Conservation (phyloP, 2,113 vertebrate species). For the Nesogale talazaci region DNA sequence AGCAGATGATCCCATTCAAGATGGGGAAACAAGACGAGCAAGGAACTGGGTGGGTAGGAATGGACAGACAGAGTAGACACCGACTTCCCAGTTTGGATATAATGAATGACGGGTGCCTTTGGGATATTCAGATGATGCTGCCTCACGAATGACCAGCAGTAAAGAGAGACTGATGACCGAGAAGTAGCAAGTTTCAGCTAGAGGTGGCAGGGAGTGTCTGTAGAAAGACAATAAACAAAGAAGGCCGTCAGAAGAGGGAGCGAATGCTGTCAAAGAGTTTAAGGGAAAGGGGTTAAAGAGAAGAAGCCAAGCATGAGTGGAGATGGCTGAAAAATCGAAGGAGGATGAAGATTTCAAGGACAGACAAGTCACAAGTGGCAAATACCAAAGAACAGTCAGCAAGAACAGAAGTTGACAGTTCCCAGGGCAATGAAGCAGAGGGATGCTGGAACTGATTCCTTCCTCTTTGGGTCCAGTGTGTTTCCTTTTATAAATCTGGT, state of each 20-base stretch:
- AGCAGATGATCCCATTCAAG: neutral
- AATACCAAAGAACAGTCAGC: neutral
- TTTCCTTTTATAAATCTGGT: neutral
- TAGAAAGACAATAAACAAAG: neutral
- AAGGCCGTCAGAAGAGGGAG: neutral
- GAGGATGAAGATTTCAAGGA: constrained; percentile 28
- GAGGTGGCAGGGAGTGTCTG: neutral
- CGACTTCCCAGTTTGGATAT: neutral
- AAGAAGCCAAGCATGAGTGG: neutral
- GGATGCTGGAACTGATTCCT: neutral
- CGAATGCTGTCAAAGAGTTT: neutral
- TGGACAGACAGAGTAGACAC: neutral
- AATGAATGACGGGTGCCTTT: neutral
- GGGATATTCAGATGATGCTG: neutral
- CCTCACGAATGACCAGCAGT: neutral
- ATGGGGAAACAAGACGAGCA: neutral
- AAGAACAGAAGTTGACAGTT: neutral
- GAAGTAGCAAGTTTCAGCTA: neutral
- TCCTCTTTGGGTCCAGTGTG: neutral
- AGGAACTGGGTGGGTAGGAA: neutral
- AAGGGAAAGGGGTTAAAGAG: neutral
- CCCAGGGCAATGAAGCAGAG: neutral
- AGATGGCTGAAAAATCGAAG: neutral
- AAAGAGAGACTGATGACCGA: neutral
- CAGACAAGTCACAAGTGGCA: neutral